A percentile compares a stretch with the other conserved stretches of the same genome.
phyloP scores from a whole-genome alignment of 2,797 vertebrate species.

The Alcedo quadribrachys region DNA sequence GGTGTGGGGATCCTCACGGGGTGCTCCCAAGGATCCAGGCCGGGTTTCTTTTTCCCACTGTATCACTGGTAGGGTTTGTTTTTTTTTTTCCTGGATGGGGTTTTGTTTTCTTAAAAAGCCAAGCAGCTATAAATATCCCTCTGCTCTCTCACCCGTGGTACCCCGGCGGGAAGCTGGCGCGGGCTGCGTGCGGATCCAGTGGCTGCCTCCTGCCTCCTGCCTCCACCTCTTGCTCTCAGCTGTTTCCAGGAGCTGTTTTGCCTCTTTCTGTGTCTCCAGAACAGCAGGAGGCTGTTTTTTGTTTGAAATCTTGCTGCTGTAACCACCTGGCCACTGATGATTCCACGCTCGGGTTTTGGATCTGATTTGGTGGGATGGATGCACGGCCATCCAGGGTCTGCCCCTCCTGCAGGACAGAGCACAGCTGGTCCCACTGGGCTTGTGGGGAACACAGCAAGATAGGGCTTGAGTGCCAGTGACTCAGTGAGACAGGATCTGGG shows the following conservation, averaged over 20 bases:
- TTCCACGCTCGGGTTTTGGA: rapidly evolving
- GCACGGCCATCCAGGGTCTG: rapidly evolving
- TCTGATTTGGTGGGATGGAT: background rate
- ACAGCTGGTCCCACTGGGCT: background rate
- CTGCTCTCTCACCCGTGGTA: background rate
- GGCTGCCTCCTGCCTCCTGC: background rate
- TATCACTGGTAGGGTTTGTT: background rate
- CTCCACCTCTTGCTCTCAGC: background rate
- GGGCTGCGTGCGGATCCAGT: background rate
- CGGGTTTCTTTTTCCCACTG: rapidly evolving
- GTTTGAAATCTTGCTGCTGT: background rate
- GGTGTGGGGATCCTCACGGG: background rate
- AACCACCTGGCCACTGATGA: background rate
- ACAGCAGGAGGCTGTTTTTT: background rate
- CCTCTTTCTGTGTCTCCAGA: background rate
- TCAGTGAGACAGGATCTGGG: rapidly evolving
- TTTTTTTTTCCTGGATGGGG: background rate
- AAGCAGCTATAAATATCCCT: background rate
- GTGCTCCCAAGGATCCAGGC: background rate
- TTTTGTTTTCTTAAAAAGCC: conserved; percentile 44
- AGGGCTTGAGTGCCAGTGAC: background rate
- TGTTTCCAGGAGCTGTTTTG: background rate
- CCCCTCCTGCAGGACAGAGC: rapidly evolving
- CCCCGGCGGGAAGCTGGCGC: background rate
- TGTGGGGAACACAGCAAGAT: rapidly evolving